Evolutionary conservation across 2,797 vertebrate genomes (phyloP).

Genomic region (Mormyrus hasselquistii): DNA sequence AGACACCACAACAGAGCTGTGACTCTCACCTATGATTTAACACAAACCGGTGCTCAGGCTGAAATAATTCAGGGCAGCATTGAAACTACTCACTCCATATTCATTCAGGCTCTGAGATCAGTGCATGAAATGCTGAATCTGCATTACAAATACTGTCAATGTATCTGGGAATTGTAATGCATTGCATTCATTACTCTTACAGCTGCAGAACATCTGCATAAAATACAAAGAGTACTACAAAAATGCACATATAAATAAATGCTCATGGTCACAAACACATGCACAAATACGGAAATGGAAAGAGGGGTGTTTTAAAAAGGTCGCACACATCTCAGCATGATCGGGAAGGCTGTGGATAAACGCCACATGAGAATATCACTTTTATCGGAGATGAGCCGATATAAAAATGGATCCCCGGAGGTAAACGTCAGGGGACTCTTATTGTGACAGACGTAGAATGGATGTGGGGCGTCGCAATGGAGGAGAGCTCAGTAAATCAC

Average conservation of each 20-base stretch:
- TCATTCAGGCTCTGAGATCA: neutral
- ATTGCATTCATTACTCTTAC: neutral
- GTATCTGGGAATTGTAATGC: neutral
- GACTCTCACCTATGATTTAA: neutral
- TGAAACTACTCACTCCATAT: neutral
- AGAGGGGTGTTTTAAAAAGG: neutral
- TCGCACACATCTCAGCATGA: neutral
- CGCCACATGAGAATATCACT: conserved; percentile 26
- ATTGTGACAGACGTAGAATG: conserved; percentile 20
- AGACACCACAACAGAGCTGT: neutral
- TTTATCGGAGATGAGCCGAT: conserved; percentile 19
- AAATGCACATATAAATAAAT: neutral
- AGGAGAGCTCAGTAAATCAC: conserved; percentile 15
- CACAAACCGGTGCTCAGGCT: neutral
- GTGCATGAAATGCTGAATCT: neutral
- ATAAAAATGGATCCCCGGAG: conserved; percentile 25
- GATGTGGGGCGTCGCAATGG: neutral
- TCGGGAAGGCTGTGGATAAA: conserved; percentile 12
- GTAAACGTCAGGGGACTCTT: conserved; percentile 28
- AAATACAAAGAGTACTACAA: neutral
- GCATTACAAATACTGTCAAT: neutral
- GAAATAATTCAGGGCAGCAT: neutral
- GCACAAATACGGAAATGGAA: neutral
- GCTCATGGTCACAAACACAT: neutral
- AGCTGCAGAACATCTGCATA: neutral